Percentiles rank a stretch among this genome's conserved stretches.
Conservation (phyloP, 2,888 invertebrate genomes). For the Sesia apiformis region DNA sequence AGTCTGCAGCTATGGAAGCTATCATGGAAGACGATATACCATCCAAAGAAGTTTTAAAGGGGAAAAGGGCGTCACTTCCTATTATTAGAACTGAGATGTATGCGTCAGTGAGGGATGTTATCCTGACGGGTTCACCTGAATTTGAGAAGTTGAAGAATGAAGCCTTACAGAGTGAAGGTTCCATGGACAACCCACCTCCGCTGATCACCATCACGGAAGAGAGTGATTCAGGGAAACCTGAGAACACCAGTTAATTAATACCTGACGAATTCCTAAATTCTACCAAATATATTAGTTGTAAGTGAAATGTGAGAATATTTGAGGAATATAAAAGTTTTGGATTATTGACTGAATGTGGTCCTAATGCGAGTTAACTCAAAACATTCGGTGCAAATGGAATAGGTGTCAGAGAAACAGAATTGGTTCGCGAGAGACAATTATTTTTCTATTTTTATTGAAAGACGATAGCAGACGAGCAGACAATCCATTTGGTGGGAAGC, state of each 20-base stretch:
- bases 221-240: slow-evolving; percentile 52
- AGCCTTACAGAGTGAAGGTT: slow-evolving; percentile 47
- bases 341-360: slow-evolving; percentile 2
- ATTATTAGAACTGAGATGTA: slow-evolving; percentile 67
- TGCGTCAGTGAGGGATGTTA: slow-evolving; percentile 70
- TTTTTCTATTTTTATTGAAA: too few species aligned
- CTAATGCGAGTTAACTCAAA: slow-evolving; percentile 3
- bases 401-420: too few species aligned
- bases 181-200: slow-evolving; percentile 43
- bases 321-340: slow-evolving; percentile 8
- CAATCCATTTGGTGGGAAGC: too few species aligned
- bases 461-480: too few species aligned
- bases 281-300: slow-evolving; percentile 33
- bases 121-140: slow-evolving; percentile 69
- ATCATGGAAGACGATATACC: slow-evolving; percentile 55
- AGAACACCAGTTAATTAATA: slow-evolving; percentile 54
- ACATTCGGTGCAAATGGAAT: too few species aligned
- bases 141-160: slow-evolving; percentile 75
- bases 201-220: slow-evolving; percentile 70
- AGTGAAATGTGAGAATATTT: slow-evolving; percentile 12
- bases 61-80: slow-evolving; percentile 57
- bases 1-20: slow-evolving; percentile 37
- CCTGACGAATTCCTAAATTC: slow-evolving; percentile 14
- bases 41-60: slow-evolving; percentile 37
- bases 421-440: too few species aligned